phyloP scores from a whole-genome alignment of 2,113 vertebrate genomes.

The Gyps fulvus region DNA sequence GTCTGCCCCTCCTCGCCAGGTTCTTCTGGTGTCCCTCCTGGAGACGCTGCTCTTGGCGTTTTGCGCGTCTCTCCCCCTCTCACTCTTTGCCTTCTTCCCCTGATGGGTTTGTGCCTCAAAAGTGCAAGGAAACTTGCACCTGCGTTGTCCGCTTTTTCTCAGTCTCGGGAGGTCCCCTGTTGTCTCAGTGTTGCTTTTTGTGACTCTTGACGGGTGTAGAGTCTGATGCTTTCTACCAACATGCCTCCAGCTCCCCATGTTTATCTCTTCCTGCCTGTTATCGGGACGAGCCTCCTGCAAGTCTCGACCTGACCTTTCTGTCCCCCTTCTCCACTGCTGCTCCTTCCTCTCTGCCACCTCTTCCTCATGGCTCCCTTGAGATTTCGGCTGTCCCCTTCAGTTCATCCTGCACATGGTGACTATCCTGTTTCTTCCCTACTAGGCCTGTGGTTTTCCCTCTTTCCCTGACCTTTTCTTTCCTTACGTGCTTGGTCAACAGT shows the following conservation, averaged over 20 bases:
- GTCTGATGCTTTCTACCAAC: neutral
- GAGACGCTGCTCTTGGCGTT: neutral
- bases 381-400: neutral
- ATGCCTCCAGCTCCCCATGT: neutral
- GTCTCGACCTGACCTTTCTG: neutral
- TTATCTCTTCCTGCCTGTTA: neutral
- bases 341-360: neutral
- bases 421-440: neutral
- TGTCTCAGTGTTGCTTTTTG: neutral
- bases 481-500: neutral
- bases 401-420: neutral
- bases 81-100: neutral
- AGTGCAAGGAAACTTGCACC: neutral
- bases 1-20: neutral
- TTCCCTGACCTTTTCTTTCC: neutral
- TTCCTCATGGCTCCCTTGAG: neutral
- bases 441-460: neutral
- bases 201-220: neutral
- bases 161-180: fast-evolving
- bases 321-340: neutral
- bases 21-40: neutral
- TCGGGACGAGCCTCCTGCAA: neutral
- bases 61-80: neutral
- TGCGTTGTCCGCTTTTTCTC: neutral
- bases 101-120: neutral